phyloP scores from a whole-genome alignment of 2,888 invertebrate genomes.

The Chymomyza caudatula region DNA sequence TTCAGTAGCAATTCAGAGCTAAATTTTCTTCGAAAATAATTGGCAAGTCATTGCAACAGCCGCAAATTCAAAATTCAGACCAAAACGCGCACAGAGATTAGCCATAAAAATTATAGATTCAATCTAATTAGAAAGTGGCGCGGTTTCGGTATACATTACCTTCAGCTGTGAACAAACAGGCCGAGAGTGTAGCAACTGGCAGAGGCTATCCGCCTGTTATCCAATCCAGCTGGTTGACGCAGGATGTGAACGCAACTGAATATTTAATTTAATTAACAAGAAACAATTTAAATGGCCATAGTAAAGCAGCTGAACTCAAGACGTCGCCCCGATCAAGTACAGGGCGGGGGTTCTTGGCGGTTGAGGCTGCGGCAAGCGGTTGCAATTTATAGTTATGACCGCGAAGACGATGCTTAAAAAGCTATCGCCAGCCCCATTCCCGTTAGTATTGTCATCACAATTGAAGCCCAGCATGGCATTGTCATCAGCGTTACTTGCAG shows the following conservation, averaged over 20 bases:
- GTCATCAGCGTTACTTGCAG: conserved; percentile 44
- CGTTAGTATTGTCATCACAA: conserved; percentile 19
- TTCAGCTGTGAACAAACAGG: conserved; percentile 9
- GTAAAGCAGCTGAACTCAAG: conserved; percentile 21
- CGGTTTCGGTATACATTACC: conserved; percentile 25
- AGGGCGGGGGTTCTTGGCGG: background rate
- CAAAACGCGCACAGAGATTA: conserved; percentile 57
- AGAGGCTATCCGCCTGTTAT: background rate
- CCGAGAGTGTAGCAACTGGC: background rate
- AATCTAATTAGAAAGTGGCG: conserved; percentile 73
- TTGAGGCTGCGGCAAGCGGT: conserved; percentile 25
- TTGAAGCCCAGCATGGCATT: conserved; percentile 21
- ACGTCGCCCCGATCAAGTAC: background rate
- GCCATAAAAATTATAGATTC: conserved; percentile 76
- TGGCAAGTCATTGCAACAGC: conserved; percentile 35
- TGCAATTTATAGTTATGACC: conserved; percentile 73
- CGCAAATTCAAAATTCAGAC: conserved; percentile 61
- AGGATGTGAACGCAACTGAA: conserved; percentile 54
- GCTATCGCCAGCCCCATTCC: conserved; percentile 3
- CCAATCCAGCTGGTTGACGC: conserved; percentile 10
- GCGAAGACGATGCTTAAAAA: conserved; percentile 40
- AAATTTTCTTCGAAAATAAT: conserved; percentile 29
- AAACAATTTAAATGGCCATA: conserved; percentile 66
- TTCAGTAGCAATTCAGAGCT: conserved; percentile 18
- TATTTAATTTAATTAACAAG: conserved; percentile 77